Conservation (phyloP, 1,140 invertebrate species). For the Stegodyphus dumicola region DNA sequence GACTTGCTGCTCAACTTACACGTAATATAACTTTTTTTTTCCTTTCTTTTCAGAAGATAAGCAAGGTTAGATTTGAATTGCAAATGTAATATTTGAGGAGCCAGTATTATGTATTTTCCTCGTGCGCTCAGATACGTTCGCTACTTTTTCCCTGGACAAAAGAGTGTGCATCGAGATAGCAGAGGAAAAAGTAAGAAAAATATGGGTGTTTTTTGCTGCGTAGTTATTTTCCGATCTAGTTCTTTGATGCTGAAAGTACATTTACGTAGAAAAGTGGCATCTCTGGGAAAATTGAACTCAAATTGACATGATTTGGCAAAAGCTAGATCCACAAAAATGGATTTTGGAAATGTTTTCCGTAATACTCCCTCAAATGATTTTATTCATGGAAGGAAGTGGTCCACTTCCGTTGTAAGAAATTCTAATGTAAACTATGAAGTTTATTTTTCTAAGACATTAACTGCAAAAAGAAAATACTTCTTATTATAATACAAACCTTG, state of each 20-base stretch:
- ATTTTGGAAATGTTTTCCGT: too few relatives aligned
- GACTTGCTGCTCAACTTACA: conserved; percentile 36
- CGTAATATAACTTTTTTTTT: conserved; percentile 28
- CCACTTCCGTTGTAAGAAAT: too few relatives aligned
- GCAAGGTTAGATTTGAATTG: conserved; percentile 47
- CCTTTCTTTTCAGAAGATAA: conserved; percentile 24
- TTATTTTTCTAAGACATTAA: too few relatives aligned
- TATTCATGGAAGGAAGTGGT: too few relatives aligned
- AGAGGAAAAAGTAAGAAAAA: conserved; percentile 26
- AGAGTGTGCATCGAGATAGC: conserved; percentile 14
- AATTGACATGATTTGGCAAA: too few relatives aligned
- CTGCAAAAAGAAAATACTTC: too few relatives aligned
- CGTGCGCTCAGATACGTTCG: conserved; percentile 10
- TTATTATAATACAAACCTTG: too few relatives aligned
- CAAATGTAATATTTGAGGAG: conserved; percentile 57
- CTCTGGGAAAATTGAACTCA: too few relatives aligned
- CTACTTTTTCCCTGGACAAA: conserved; percentile 12
- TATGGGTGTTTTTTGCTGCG: conserved; percentile 6
- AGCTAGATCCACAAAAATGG: too few relatives aligned
- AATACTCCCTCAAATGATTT: too few relatives aligned
- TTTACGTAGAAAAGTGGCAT: too few relatives aligned
- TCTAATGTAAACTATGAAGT: too few relatives aligned
- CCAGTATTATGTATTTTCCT: conserved; percentile 15
- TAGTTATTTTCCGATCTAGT: conserved; percentile 13
- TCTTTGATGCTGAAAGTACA: not conserved